Evolutionary conservation across 2,797 vertebrate genomes (phyloP).

Genomic region (Gephyroberyx darwinii): DNA sequence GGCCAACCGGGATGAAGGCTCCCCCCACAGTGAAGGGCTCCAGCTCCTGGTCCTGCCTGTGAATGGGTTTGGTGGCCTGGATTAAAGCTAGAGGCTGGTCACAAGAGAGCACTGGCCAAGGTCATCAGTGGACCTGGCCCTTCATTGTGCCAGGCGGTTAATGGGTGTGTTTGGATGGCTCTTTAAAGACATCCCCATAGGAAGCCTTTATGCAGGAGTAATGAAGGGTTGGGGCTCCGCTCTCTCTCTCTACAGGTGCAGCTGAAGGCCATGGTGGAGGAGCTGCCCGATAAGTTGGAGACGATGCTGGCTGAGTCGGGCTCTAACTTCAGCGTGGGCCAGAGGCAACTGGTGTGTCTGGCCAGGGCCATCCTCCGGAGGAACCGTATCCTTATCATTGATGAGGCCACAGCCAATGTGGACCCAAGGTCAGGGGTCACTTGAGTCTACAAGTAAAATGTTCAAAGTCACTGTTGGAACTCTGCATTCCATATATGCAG

Average conservation of each 20-base stretch:
- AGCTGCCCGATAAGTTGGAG: conserved; percentile 90
- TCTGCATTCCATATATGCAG: not conserved
- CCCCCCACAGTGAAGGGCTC: conserved; percentile 81
- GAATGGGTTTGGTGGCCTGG: conserved; percentile 84
- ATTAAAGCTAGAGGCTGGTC: conserved; percentile 81
- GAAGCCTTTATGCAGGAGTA: conserved; percentile 77
- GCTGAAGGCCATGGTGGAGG: conserved; percentile 90
- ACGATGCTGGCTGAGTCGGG: conserved; percentile 90
- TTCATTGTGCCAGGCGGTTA: conserved; percentile 80
- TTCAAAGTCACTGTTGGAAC: not conserved
- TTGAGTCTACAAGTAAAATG: not conserved
- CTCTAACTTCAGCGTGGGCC: conserved; percentile 93
- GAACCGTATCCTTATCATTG: conserved; percentile 91
- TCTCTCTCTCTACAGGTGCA: conserved; percentile 87
- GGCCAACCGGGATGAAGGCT: conserved; percentile 80
- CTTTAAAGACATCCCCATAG: conserved; percentile 80
- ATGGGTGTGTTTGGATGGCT: conserved; percentile 83
- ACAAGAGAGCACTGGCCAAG: conserved; percentile 82
- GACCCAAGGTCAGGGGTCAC: conserved; percentile 80
- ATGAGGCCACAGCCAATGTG: conserved; percentile 95
- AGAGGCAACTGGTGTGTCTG: conserved; percentile 92
- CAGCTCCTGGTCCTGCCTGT: conserved; percentile 79
- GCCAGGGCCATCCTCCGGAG: conserved; percentile 91
- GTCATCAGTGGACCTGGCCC: conserved; percentile 80
- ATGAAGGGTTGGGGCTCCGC: conserved; percentile 76